phyloP scores from a whole-genome alignment of 1,140 invertebrate genomes.

The Andrena cerasifolii region DNA sequence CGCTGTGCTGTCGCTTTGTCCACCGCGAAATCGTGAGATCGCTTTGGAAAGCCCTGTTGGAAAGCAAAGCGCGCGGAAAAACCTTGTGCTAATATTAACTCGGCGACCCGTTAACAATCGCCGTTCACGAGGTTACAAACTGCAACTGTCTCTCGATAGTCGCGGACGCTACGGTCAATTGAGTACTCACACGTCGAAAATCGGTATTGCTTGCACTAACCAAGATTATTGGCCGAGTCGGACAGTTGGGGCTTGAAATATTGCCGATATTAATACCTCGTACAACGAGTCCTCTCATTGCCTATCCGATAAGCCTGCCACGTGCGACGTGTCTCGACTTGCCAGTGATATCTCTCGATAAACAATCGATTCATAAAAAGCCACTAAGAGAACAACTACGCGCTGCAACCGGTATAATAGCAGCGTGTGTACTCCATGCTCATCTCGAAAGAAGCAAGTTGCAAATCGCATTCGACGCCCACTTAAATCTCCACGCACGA shows the following conservation, averaged over 20 bases:
- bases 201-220: neutral
- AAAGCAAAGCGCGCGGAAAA: neutral
- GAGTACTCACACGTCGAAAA: slow-evolving; percentile 6
- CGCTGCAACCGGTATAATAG: no score
- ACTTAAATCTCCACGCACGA: neutral
- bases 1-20: no score
- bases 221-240: slow-evolving; percentile 16
- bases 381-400: no score
- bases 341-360: neutral
- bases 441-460: neutral
- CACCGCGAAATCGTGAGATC: neutral
- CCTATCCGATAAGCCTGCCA: slow-evolving; percentile 17
- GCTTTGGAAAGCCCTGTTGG: neutral
- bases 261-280: slow-evolving; percentile 26
- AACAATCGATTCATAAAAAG: neutral
- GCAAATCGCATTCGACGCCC: neutral
- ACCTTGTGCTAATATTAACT: slow-evolving; percentile 52
- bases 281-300: slow-evolving; percentile 4
- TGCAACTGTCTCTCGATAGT: slow-evolving; percentile 17
- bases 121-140: slow-evolving; percentile 24
- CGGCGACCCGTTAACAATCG: slow-evolving; percentile 44
- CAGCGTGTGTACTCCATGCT: no score
- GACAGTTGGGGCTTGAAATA: slow-evolving; percentile 25
- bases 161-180: slow-evolving; percentile 16
- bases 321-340: slow-evolving; percentile 11